Base-by-base conservation (phyloP, 2,113 vertebrate genomes). In the Aleadryas rufinucha region DNA sequence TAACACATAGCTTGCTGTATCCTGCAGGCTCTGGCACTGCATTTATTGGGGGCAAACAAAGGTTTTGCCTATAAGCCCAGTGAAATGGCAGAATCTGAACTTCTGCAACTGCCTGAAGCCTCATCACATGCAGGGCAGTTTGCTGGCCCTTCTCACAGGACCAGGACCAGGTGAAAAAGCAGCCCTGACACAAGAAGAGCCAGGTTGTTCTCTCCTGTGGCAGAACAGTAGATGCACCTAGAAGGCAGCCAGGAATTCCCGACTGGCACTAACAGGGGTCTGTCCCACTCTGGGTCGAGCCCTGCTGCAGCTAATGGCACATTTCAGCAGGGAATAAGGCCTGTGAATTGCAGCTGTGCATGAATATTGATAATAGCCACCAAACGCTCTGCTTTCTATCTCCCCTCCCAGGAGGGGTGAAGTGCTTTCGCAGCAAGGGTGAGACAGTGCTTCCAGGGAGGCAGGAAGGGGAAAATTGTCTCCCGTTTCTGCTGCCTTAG, bases 381-480 rank as follows among this genome's bases (percentile, higher is more conserved):
- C 84, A 71, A 95, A 92, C 20, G 0, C 71, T 81, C 71, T 81
- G 66, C 85, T 77, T 90, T 88, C 93, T 26, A 37, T 28, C 85
- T 96, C 83, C 42, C 65, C 74, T 96, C 91, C 88, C 88, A 89
- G 64, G 88, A 94, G 88, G 60, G 80, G 52, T 44, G 41, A 94
- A 95, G 85, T 94, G 96, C 85, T 94, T 93, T 89, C 96, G 95
- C 93, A 97, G 96, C 96, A 95, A 86, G 83, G 83, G 90, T 96
- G 92, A 91, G 88, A 93, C 79, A 35, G 72, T 15, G 71, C 80
- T 96, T 93, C 93, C 79, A 92, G 60, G 44, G 76, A 92, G 85
- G 71, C 83, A 95, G 95, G 95, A 96, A 96, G 68, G 79, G 71
- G 72, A 18, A 84, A 84, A 90, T 24, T 56, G 57, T 93, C 85